Evolutionary conservation across 2,113 vertebrate genomes (phyloP).

Genomic region (Piaya cayana): DNA sequence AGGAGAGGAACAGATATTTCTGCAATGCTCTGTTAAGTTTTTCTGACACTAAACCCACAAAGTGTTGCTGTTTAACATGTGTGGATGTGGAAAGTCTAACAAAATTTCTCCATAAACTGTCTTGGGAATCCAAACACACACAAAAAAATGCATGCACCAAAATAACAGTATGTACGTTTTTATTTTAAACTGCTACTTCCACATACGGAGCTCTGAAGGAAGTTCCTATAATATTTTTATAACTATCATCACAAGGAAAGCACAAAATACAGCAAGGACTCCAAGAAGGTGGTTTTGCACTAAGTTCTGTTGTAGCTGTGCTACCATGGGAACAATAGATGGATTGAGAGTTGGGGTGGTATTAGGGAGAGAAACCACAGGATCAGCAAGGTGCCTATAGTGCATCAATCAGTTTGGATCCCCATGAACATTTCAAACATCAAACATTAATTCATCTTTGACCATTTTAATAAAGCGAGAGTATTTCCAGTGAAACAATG

Average conservation of each 20-base stretch:
- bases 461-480: not conserved
- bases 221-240: not conserved
- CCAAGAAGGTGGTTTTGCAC: not conserved
- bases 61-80: not conserved
- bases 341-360: not conserved
- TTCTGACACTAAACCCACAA: not conserved
- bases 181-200: not conserved
- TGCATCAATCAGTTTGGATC: not conserved
- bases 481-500: not conserved
- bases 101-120: not conserved
- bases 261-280: not conserved
- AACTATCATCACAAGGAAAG: not conserved
- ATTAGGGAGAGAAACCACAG: not conserved
- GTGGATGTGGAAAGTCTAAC: not conserved
- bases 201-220: not conserved
- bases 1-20: constrained; percentile 1
- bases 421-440: not conserved
- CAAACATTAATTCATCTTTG: not conserved
- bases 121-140: not conserved
- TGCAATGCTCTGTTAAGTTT: not conserved
- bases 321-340: not conserved
- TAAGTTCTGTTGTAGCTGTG: not conserved
- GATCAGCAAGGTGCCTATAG: not conserved
- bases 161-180: not conserved
- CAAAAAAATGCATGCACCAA: not conserved